Evolutionary conservation across 2,113 vertebrate species (phyloP), one percentile per base, ranked within the genome.

Genomic region (Aramus guarauna): DNA sequence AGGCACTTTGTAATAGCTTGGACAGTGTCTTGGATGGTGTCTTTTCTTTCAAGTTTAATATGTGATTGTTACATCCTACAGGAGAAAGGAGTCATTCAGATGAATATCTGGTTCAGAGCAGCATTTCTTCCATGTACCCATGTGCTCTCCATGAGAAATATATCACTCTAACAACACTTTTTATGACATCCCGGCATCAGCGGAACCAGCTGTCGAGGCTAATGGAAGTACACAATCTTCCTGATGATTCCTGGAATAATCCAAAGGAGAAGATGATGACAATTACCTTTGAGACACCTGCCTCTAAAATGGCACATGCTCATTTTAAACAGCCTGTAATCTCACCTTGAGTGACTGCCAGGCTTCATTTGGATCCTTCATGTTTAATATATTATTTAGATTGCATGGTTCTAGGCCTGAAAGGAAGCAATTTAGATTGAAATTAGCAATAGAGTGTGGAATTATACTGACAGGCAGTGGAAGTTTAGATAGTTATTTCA

Each of bases 321-420:
- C 89, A 74, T 92, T 95, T 95, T 90, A 91, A 97, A 93, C 84
- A 96, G 95, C 88, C 91, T 95, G 85, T 91, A 96, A 97, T 96
- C 96, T 96, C 96, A 97, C 90, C 85, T 94, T 94, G 88, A 97
- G 86, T 94, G 92, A 93, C 96, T 97, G 92, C 92, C 93, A 97
- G 88, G 71, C 83, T 94, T 97, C 96, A 96, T 97, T 97, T 94
- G 94, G 94, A 97, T 78, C 94, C 52, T 96, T 96, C 96, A 97
- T 56, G 90, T 97, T 95, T 97, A 97, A 97, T 97, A 96, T 97
- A 95, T 97, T 97, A 97, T 97, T 97, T 96, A 97, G 95, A 96
- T 92, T 90, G 85, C 94, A 95, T 27, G 59, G 56, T 47, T 93
- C 96, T 97, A 92, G 90, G 79, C 60, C 88, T 97, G 91, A 96